Evolutionary conservation across 2,797 vertebrate genomes (phyloP).

Genomic region (Microctenopoma steveboyesi): DNA sequence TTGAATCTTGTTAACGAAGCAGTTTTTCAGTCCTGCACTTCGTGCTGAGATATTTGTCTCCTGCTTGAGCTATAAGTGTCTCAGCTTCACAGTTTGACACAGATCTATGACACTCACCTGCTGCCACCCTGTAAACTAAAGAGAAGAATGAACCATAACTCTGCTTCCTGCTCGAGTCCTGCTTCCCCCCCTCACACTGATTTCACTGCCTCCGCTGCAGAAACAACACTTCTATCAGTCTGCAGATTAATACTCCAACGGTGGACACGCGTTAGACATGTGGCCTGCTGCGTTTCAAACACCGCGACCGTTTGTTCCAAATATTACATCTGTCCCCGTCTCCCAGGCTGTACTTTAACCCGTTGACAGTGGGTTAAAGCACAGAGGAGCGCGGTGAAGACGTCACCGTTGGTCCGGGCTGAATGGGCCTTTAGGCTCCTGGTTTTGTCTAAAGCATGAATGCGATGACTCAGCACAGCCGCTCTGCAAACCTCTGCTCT

Average conservation of each 20-base stretch:
- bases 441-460: background rate
- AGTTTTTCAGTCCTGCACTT: background rate
- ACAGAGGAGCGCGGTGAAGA: background rate
- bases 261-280: background rate
- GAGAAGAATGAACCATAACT: constrained; percentile 24
- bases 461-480: constrained; percentile 6
- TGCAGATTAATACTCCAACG: background rate
- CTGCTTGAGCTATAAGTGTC: constrained; percentile 46
- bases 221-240: constrained; percentile 13
- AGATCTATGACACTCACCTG: constrained; percentile 52
- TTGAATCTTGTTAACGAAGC: too few species aligned
- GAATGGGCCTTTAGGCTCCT: background rate
- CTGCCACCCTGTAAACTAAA: constrained; percentile 39
- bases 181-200: too few species aligned
- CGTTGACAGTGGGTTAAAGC: background rate
- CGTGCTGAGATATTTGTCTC: background rate
- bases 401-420: background rate
- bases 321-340: too few species aligned
- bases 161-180: background rate
- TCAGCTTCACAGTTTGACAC: background rate
- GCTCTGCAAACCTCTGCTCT: constrained; percentile 8
- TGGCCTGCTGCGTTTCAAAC: background rate
- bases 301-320: background rate
- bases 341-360: background rate
- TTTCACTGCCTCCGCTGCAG: too few species aligned